Evolutionary conservation across 2,888 invertebrate genomes (phyloP), one percentile per base, ranked within the genome.

Genomic region (Thymelicus sylvestris): DNA sequence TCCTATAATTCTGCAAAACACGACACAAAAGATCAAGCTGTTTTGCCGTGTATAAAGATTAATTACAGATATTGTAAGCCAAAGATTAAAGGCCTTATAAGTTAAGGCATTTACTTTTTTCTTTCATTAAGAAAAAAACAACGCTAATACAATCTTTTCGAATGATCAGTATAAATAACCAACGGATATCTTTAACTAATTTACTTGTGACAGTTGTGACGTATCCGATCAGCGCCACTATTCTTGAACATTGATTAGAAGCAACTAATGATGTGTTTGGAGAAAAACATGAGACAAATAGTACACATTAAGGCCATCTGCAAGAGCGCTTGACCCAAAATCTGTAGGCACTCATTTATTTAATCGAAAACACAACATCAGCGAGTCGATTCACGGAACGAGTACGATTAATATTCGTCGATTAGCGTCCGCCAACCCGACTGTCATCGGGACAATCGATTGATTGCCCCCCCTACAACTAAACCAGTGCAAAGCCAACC

Each of bases 371-470:
- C 66, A 71, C 71, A 71, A 66, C 74, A 74, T 75, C 68, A 77
- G 70, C 68, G 70, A 77, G 83, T 81, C 86, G 84, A 86, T 87
- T 83, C 84, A 84, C 76, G 76, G 69, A 69, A 74, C 76, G 74
- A 78, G 77, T 80, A 83, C 82, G 83, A 85, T 88, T 91, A 88
- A 91, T 89, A 88, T 86, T 81, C 80, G 81, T 78, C 88, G 83
- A 89, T 91, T 89, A 90, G 83, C 85, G 87, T 80, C 76, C 86
- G 80, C 82, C 65, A 72, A 84, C 80, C 80, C 80, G 81, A 75
- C 88, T 90, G 91, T 91, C 91, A 90, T 86, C 90, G 81, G 81
- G 72, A 71, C 81, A 79, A 86, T 88, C 89, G 87, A 89, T 89
- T 86, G 83, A 87, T 88, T 76, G 73, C 71, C 67, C 57, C 60